Evolutionary conservation across 2,113 vertebrate species (phyloP).

Genomic region (Megaceryle torquata): DNA sequence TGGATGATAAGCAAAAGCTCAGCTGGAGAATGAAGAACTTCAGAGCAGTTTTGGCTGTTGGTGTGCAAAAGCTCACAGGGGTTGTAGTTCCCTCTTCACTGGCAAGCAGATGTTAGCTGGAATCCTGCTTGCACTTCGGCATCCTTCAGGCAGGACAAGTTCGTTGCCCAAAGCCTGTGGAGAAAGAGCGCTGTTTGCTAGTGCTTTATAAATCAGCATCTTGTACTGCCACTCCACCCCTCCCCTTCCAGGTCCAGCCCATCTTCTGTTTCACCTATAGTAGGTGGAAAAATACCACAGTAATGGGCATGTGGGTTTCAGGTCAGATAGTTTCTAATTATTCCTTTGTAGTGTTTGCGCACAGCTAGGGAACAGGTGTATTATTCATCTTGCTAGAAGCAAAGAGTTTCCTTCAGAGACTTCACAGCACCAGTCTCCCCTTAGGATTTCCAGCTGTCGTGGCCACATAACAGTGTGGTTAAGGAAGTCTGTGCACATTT

Average conservation of each 20-base stretch:
- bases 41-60: background rate
- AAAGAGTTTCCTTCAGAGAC: conserved; percentile 24
- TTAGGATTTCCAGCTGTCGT: background rate
- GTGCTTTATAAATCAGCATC: conserved; percentile 70
- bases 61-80: background rate
- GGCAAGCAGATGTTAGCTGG: conserved; percentile 60
- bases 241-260: conserved; percentile 59
- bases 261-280: conserved; percentile 63
- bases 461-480: fast-evolving
- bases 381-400: conserved; percentile 54
- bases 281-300: conserved; percentile 73
- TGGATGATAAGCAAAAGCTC: background rate
- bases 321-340: conserved; percentile 73
- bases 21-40: background rate
- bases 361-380: conserved; percentile 7
- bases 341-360: conserved; percentile 62
- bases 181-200: conserved; percentile 9
- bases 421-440: background rate
- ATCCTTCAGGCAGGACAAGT: conserved; percentile 58
- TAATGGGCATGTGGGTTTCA: conserved; percentile 69
- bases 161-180: conserved; percentile 56
- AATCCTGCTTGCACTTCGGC: conserved; percentile 39
- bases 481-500: background rate
- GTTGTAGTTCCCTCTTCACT: background rate
- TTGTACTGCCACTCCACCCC: conserved; percentile 59